Conservation (phyloP, 1,140 invertebrate genomes). For the silkworm (Bombyx mori) region ASM3026992v2 NC_085135.1:2257501-2258000, state of each 20-base stretch:
- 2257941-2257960: constrained; percentile 1
- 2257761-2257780: background rate
- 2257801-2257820: constrained; percentile 5
- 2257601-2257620: constrained; percentile 14
- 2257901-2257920: constrained; percentile 1
- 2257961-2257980: constrained; percentile 1
- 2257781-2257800: background rate
- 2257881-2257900: constrained; percentile 1
- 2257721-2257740: background rate
- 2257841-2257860: constrained; percentile 18
- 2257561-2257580: constrained; percentile 18
- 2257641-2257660: constrained; percentile 12
- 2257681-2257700: background rate
- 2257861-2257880: background rate
- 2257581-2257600: constrained; percentile 11
- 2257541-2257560: constrained; percentile 16
- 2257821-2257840: constrained; percentile 16
- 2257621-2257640: constrained; percentile 12
- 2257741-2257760: background rate
- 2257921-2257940: constrained; percentile 11
- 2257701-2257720: background rate
- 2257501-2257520: constrained; percentile 13
- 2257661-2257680: background rate
- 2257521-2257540: constrained; percentile 14
- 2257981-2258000: constrained; percentile 3